Evolutionary conservation across 1,140 invertebrate species (phyloP).

Genomic region (Drosophila azteca): DNA sequence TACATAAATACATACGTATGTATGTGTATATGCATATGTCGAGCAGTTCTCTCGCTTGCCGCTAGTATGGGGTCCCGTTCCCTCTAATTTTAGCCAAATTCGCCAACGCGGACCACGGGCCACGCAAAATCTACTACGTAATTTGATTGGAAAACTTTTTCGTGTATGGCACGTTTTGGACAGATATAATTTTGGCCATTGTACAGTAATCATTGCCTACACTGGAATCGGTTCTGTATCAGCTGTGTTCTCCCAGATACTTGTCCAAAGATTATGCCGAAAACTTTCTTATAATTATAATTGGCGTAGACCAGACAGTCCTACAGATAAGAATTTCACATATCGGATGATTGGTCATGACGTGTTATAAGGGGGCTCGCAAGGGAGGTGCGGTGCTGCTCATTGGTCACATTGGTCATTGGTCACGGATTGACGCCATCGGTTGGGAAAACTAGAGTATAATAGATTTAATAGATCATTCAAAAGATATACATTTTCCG

Average conservation of each 20-base stretch:
- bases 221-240: too few species aligned
- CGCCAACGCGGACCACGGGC: conserved; percentile 14
- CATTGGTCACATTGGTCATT: not conserved
- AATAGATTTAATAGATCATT: conserved; percentile 17
- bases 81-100: conserved; percentile 55
- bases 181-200: conserved; percentile 26
- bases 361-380: conserved; percentile 1
- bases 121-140: conserved; percentile 34
- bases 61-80: not conserved
- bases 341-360: conserved; percentile 24
- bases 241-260: too few species aligned
- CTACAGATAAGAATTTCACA: conserved; percentile 34
- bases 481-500: not conserved
- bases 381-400: not conserved
- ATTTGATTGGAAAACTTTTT: conserved; percentile 48
- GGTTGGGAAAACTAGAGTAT: too few species aligned
- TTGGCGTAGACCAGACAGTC: conserved; percentile 15
- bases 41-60: not conserved
- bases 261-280: too few species aligned
- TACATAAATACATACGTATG: not conserved
- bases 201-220: conserved; percentile 17
- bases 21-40: conserved; percentile 5
- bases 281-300: not conserved
- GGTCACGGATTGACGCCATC: not conserved
- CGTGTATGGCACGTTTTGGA: conserved; percentile 36